Percentiles rank a stretch among this genome's conserved stretches.
Evolutionary conservation across 1,140 invertebrate species (phyloP).

Genomic region (Tetragonula clypearis): DNA sequence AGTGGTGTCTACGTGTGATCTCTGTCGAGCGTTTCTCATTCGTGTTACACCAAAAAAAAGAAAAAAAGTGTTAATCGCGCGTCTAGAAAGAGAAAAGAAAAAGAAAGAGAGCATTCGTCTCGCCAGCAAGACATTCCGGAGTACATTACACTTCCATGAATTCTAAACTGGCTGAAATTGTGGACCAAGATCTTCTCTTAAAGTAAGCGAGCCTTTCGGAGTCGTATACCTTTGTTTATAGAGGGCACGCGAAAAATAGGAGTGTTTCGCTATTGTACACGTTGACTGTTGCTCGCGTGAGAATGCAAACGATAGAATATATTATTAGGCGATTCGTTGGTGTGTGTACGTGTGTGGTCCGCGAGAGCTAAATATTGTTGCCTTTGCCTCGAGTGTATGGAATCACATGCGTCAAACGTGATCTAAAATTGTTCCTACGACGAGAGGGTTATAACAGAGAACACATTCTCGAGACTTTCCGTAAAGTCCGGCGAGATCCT

Average conservation of each 20-base stretch:
- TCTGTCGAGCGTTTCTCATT: background rate
- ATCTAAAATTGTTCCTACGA: slow-evolving; percentile 58
- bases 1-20: background rate
- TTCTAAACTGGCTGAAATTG: slow-evolving; percentile 13
- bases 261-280: too few relatives aligned
- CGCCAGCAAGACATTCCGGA: background rate
- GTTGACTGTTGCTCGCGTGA: background rate
- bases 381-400: slow-evolving; percentile 44
- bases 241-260: background rate
- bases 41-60: too few relatives aligned
- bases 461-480: slow-evolving; percentile 37
- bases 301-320: slow-evolving; percentile 25
- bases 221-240: background rate
- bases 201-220: slow-evolving; percentile 17
- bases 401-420: slow-evolving; percentile 62
- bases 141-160: slow-evolving; percentile 26
- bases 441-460: slow-evolving; percentile 32
- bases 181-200: slow-evolving; percentile 5
- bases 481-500: background rate
- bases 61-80: background rate
- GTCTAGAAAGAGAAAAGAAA: too few relatives aligned
- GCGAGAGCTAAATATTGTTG: slow-evolving; percentile 54
- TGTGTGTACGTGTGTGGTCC: background rate
- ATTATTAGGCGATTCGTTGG: slow-evolving; percentile 55
- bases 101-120: background rate